Evolutionary conservation across 37 sponge, comb jelly and placozoan genomes (phyloP), one percentile per base, ranked within the genome.

Genomic region (Corticium candelabrum): DNA sequence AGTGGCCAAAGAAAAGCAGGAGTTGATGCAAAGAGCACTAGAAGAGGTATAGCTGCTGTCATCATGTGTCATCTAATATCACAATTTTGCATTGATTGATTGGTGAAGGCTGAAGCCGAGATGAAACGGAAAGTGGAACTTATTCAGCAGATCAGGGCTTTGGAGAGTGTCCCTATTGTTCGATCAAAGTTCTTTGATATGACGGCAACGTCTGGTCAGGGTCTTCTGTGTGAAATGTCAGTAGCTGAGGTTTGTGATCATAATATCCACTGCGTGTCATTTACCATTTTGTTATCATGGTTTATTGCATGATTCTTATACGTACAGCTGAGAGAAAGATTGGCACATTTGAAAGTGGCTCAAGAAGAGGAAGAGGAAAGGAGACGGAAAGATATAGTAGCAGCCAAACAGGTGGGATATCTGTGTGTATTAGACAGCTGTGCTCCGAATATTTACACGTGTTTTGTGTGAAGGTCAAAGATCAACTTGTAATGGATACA

Each of bases 171-270:
- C 1, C 92, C 92, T 0, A 79, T 94, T 57, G 74, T 87, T 2
- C 82, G 90, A 35, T 76, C 83, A 34, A 86, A 94, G 80, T 94
- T 94, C 84, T 85, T 97, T 29, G 98, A 97, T 84, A 38, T 85
- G 11, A 97, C 98, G 34, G 86, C 85, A 76, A 94, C 98, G 38
- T 82, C 85, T 21, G 88, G 90, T 0, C 84, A 81, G 27, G 98
- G 98, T 3, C 56, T 97, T 36, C 80, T 97, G 40, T 56, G 86
- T 40, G 98, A 97, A 50, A 97, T 97, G 98, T 97, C 98, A 11
- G 72, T 97, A 27, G 92, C 90, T 72, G 98, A 97, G 85, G 87
- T 95, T 40, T 38, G 82, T 11, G 2, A 3, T 34, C 39, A 38
- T 2, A 38, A 2, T 74, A 74, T 3, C 2, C 15, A 39, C 77